These are phyloP conservation scores for Tragelaphus imberbis DNA, from an alignment of 2,113 vertebrate genomes.

Conservation along the genomic window DNA sequence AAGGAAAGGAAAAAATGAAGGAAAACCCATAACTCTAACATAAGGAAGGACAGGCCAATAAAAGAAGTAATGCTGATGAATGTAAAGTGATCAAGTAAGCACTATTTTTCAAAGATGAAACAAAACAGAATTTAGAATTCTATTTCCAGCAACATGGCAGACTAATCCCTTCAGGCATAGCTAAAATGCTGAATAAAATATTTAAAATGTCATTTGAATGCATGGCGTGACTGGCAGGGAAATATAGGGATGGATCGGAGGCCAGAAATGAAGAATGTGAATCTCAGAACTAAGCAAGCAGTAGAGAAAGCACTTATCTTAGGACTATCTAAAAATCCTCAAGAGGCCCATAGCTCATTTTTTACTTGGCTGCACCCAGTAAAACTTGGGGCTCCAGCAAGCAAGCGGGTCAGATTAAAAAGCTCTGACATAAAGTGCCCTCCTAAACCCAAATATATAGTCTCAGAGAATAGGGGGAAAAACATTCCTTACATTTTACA, in stretches of 20 bases:
- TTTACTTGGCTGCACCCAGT: neutral
- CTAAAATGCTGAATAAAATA: constrained; percentile 62
- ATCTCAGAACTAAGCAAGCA: neutral
- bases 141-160: constrained; percentile 43
- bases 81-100: constrained; percentile 21
- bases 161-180: constrained; percentile 29
- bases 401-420: neutral
- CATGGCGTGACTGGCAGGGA: constrained; percentile 32
- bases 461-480: neutral
- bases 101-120: constrained; percentile 41
- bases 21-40: neutral
- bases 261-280: constrained; percentile 30
- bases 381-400: neutral
- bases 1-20: neutral
- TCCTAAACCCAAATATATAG: neutral
- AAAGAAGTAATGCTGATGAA: neutral
- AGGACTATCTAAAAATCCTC: neutral
- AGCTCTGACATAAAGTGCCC: neutral
- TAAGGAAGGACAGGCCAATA: neutral
- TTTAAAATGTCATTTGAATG: constrained; percentile 62
- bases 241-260: neutral
- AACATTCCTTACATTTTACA: neutral
- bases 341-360: neutral
- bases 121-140: constrained; percentile 42
- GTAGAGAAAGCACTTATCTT: neutral